Evolutionary conservation across 2,888 invertebrate species (phyloP), one percentile per base, ranked within the genome.

Genomic region (Penaeus monodon): DNA sequence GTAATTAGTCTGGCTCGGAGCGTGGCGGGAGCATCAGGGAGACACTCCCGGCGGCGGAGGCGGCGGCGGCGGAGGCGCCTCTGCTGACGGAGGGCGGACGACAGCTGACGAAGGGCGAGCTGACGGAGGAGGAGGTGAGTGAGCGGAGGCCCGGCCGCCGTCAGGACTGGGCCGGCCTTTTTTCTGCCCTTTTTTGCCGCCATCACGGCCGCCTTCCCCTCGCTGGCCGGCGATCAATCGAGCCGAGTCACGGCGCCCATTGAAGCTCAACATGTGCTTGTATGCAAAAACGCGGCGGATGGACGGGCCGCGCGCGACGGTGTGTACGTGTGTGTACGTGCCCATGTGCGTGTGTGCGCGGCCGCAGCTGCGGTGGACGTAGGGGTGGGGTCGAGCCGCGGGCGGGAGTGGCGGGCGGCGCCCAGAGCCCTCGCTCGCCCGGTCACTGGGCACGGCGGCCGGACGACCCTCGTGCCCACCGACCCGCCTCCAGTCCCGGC

Each of bases 201-300:
- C 73, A 57, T n/a, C 74, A 66, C 73, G 14, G 65, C 33, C 74
- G 73, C 80, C 33, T 24, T 24, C 63, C 80, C 49, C 68, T 17
- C 38, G 44, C 76, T 57, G 20, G 79, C 27, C 74, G 33, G 38
- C 78, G 81, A 85, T 85, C 85, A 85, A 85, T 85, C 80, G 85
- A 85, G 85, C 82, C 86, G 66, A 81, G 86, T 86, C 86, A 77
- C 74, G 82, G 77, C 81, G 81, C 33, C 81, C 77, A 82, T 82
- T 82, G 86, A 82, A 86, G 77, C 82, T 82, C 81, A 78, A 86
- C 86, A 76, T 76, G 77, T 77, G 86, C 86, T 82, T 66, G 81
- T 78, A 86, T 82, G 86, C 86, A 86, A 86, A 86, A 86, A 86
- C 33, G 70, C 49, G 74, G 70, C 66, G 81, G 29, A 66, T 22